Conservation (phyloP, 2,888 invertebrate species). For the Hetaerina titia region DNA sequence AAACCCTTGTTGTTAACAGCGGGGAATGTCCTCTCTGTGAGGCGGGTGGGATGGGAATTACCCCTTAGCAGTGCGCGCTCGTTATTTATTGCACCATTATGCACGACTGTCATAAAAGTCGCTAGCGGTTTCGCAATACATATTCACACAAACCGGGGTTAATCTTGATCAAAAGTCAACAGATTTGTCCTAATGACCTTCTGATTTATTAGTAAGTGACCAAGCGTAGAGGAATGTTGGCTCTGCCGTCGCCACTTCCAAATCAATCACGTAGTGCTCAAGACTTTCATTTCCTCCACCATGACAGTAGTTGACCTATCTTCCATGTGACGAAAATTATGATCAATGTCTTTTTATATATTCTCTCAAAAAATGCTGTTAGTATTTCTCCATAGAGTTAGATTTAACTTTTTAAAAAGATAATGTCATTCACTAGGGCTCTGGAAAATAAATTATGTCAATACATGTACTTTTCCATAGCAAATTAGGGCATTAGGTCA, state of each 20-base stretch:
- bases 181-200: slow-evolving; percentile 17
- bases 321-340: neutral
- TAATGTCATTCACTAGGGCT: no score
- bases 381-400: no score
- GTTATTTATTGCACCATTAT: neutral
- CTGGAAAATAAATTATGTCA: no score
- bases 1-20: neutral
- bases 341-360: no score
- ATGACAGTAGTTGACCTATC: neutral
- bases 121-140: neutral
- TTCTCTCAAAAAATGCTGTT: no score
- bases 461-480: no score
- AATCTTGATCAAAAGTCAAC: neutral
- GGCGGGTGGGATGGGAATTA: neutral
- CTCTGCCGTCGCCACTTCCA: neutral
- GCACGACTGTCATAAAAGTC: neutral
- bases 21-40: neutral
- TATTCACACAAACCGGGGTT: neutral
- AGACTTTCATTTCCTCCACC: neutral
- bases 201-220: neutral
- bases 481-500: no score
- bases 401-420: no score
- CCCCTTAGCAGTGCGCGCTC: neutral
- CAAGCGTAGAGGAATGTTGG: neutral
- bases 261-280: neutral